phyloP scores from a whole-genome alignment of 2,797 vertebrate genomes.

The Bryconaethiops microstoma region DNA sequence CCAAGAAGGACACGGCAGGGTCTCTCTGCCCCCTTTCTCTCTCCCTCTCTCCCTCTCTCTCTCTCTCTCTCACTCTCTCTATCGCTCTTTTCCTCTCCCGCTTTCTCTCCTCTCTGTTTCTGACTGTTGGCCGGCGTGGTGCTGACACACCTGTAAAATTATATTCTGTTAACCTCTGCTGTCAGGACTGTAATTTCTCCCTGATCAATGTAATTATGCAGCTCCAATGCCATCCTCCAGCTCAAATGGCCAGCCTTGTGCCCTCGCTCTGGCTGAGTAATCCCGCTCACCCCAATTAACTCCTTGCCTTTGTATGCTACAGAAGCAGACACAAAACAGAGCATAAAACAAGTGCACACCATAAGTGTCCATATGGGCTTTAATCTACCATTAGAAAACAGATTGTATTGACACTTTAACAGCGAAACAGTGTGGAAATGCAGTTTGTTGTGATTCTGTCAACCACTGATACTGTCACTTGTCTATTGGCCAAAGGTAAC shows the following conservation, averaged over 20 bases:
- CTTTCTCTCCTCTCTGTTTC: slow-evolving; percentile 25
- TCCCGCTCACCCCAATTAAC: slow-evolving; percentile 43
- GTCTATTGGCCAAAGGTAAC: slow-evolving; percentile 5
- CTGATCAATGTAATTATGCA: slow-evolving; percentile 80
- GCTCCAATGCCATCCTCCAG: slow-evolving; percentile 65
- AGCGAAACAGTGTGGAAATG: neutral
- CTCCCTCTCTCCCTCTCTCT: slow-evolving; percentile 26
- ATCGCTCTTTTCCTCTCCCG: slow-evolving; percentile 15
- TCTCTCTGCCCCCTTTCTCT: slow-evolving; percentile 56
- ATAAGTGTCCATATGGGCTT: neutral
- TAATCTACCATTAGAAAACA: slow-evolving; percentile 1
- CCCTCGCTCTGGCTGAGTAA: slow-evolving; percentile 36
- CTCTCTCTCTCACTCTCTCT: slow-evolving; percentile 55
- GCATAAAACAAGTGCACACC: neutral
- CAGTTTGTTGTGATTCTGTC: neutral
- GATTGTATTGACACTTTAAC: neutral
- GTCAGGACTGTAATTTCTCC: slow-evolving; percentile 80
- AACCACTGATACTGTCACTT: neutral
- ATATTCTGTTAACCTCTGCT: slow-evolving; percentile 67
- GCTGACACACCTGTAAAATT: slow-evolving; percentile 76
- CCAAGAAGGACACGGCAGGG: slow-evolving; percentile 78
- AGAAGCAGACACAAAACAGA: slow-evolving; percentile 34
- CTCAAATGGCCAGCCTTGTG: slow-evolving; percentile 61
- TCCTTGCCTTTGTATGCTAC: slow-evolving; percentile 38
- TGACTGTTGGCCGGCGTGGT: slow-evolving; percentile 50